Evolutionary conservation across 2,113 vertebrate genomes (phyloP), one percentile per base, ranked within the genome.

Genomic region (Neolamprologus caudopunctatus): DNA sequence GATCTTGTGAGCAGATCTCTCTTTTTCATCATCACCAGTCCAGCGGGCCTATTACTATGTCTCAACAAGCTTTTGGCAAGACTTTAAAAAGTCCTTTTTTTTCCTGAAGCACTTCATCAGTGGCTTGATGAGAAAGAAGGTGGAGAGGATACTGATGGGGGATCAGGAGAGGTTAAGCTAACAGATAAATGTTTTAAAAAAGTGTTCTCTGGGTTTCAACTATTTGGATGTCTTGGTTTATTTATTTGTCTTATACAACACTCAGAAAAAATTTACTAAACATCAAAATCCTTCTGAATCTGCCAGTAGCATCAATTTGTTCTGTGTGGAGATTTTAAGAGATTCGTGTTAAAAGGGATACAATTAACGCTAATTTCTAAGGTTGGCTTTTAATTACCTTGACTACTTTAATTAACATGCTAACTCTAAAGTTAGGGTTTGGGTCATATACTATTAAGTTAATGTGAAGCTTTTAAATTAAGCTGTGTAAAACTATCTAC

Each of bases 1-100:
- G 71, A 91, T 90, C 68, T 68, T 93, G 86, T 51, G 88, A 92
- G 84, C 82, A 88, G 91, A 88, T 92, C 83, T 87, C 19, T 92
- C 71, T 87, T 91, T 91, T 75, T 87, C 88, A 89, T 90, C 89
- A 88, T 89, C 85, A 85, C 37, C 21, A 71, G 82, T 83, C 79
- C 14, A 82, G 53, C 75, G 35, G 84, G 63, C 68, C 82, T 81
- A 78, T 93, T 89, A 90, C 88, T 47, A 75, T 82, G 81, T 80
- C 75, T 93, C 87, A 89, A 89, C 87, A 88, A 87, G 89, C 80
- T 85, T 85, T 73, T 68, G 89, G 89, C 54, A 63, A 90, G 81
- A 89, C 53, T 87, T 88, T 71, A 85, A 92, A 55, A 82, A 82
- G 84, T 87, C 82, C 13, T 66, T 80, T 80, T 66, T 83, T 83